A percentile compares a stretch with the other conserved stretches of the same genome.
These are phyloP conservation scores for Antheraea yamamai DNA, from an alignment of 2,888 invertebrate species.

Conservation along the genomic window DNA sequence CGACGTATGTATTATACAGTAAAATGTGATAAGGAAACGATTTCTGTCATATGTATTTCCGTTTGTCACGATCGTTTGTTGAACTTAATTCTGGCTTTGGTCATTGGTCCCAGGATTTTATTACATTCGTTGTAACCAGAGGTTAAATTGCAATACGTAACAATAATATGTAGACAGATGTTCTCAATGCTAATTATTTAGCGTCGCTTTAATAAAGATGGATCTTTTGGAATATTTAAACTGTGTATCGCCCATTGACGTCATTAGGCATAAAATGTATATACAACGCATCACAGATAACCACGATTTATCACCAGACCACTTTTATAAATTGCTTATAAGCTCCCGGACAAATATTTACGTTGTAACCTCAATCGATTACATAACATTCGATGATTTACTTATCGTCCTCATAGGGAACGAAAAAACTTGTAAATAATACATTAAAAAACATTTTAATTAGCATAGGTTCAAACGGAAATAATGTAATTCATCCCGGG, in stretches of 20 bases:
- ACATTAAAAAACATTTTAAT: not conserved
- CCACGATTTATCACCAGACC: conserved; percentile 16
- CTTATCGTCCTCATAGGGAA: not conserved
- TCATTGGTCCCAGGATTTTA: not conserved
- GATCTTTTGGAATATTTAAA: conserved; percentile 24
- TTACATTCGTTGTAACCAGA: not conserved
- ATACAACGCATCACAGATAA: conserved; percentile 19
- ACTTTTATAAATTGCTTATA: conserved; percentile 22
- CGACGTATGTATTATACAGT: not conserved
- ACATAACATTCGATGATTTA: conserved; percentile 4
- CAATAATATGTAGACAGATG: not conserved
- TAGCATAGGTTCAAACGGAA: not conserved
- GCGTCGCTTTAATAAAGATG: not conserved
- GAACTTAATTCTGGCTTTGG: not conserved
- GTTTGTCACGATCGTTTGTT: conserved; percentile 2
- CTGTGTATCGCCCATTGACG: conserved; percentile 24
- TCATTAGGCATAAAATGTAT: conserved; percentile 22
- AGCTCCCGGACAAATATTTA: conserved; percentile 18
- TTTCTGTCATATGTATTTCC: conserved; percentile 1
- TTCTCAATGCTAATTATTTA: not conserved
- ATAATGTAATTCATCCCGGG: not conserved
- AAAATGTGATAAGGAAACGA: not conserved
- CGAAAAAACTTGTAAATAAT: not conserved
- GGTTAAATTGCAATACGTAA: not conserved
- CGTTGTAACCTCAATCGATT: conserved; percentile 17